phyloP scores from a whole-genome alignment of 2,113 vertebrate species.

The Sakesphorus luctuosus region DNA sequence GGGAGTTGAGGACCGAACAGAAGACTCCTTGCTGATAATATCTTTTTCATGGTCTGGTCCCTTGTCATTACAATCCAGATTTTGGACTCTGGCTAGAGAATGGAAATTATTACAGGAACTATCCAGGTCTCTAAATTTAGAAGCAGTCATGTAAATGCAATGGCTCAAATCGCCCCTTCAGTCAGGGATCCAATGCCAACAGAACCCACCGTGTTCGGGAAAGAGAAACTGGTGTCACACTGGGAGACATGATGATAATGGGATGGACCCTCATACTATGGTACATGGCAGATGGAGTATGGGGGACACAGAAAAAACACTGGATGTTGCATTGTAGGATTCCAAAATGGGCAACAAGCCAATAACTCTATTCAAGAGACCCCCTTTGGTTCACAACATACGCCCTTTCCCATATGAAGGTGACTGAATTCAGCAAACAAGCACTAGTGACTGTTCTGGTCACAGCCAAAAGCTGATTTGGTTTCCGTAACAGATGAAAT shows the following conservation, averaged over 20 bases:
- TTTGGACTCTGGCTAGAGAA: conserved; percentile 83
- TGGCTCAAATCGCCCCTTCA: neutral
- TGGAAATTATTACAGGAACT: neutral
- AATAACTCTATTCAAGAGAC: neutral
- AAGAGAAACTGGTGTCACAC: neutral
- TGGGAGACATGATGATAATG: neutral
- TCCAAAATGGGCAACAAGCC: neutral
- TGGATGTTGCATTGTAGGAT: neutral
- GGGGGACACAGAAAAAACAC: neutral
- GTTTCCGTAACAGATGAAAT: neutral
- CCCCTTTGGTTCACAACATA: neutral
- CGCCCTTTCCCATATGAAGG: neutral
- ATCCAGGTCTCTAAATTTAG: neutral
- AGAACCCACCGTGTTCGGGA: neutral
- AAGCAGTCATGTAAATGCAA: neutral
- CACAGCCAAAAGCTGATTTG: neutral
- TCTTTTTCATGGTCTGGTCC: conserved; percentile 81
- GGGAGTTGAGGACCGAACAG: conserved; percentile 71
- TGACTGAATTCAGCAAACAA: neutral
- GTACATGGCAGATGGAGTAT: rapidly evolving
- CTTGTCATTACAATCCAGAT: conserved; percentile 78
- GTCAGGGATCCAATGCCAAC: neutral
- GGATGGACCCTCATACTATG: rapidly evolving
- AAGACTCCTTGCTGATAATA: conserved; percentile 79
- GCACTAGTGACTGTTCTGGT: neutral